These are phyloP conservation scores for Cephalopachus bancanus DNA, from an alignment of 2,797 vertebrate species.

Conservation along the genomic window DNA sequence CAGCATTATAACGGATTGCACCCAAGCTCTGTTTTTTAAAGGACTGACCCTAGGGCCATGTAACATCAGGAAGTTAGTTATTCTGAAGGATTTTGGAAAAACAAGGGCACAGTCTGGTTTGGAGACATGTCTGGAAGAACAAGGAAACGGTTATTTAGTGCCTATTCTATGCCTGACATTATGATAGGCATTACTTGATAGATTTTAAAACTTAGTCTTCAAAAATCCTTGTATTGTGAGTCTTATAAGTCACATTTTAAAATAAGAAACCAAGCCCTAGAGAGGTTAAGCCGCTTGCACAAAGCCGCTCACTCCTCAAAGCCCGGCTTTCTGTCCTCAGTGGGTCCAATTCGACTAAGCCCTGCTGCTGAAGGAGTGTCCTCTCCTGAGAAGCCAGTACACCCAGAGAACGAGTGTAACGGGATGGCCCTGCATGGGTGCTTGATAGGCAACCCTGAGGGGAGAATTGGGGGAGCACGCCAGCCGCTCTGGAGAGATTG, in stretches of 20 bases:
- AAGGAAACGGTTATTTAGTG: not conserved
- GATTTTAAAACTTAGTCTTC: not conserved
- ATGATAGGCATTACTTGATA: not conserved
- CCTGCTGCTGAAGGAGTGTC: not conserved
- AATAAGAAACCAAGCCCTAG: not conserved
- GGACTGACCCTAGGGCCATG: not conserved
- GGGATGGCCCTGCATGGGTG: not conserved
- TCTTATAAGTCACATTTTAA: not conserved
- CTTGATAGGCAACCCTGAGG: not conserved
- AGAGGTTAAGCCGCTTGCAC: not conserved
- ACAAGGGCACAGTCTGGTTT: not conserved
- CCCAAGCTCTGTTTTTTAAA: not conserved
- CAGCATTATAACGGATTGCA: not conserved
- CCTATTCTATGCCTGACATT: not conserved
- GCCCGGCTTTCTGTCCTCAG: not conserved
- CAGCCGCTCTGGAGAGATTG: not conserved
- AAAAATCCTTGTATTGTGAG: not conserved
- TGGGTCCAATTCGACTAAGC: not conserved
- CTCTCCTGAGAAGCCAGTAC: constrained; percentile 3
- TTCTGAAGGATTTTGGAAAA: not conserved
- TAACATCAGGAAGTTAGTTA: not conserved
- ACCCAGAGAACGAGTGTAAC: not conserved
- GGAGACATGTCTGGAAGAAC: not conserved
- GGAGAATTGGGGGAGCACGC: too few species aligned
- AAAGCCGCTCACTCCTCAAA: not conserved